Evolutionary conservation across 2,113 vertebrate genomes (phyloP).

Genomic region (Phyllostomus discolor): DNA sequence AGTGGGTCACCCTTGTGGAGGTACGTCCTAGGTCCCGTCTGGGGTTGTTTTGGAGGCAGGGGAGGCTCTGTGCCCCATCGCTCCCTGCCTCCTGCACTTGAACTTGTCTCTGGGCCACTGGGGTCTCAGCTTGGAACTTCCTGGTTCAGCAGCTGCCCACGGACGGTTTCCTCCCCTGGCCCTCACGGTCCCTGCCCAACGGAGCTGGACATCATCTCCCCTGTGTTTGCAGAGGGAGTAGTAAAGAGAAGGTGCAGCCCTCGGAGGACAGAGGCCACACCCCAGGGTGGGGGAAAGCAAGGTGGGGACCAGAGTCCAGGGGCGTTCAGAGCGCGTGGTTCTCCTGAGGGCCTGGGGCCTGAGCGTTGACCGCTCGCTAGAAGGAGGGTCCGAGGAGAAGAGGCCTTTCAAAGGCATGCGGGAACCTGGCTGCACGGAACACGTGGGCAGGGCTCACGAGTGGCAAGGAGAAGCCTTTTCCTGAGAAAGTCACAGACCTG

Average conservation of each 20-base stretch:
- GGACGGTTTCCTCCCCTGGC: neutral
- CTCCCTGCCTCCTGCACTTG: neutral
- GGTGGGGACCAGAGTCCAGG: neutral
- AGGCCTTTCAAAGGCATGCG: neutral
- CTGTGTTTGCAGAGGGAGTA: neutral
- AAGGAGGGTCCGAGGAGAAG: neutral
- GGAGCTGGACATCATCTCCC: neutral
- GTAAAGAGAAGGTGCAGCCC: rapidly evolving
- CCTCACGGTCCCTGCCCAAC: neutral
- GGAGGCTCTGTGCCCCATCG: too few relatives aligned
- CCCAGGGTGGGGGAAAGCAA: neutral
- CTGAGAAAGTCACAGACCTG: neutral
- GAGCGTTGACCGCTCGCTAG: neutral
- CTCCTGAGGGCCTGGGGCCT: neutral
- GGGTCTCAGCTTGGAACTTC: neutral
- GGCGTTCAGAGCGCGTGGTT: neutral
- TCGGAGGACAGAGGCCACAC: neutral
- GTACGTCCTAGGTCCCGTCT: too few relatives aligned
- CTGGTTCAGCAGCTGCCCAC: neutral
- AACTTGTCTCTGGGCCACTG: neutral
- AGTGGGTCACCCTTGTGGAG: neutral
- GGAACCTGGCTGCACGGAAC: neutral
- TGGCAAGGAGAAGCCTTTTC: neutral
- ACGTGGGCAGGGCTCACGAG: neutral
- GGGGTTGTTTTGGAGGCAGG: neutral